Evolutionary conservation across 2,113 vertebrate genomes (phyloP).

Genomic region (Lampris incognitus): DNA sequence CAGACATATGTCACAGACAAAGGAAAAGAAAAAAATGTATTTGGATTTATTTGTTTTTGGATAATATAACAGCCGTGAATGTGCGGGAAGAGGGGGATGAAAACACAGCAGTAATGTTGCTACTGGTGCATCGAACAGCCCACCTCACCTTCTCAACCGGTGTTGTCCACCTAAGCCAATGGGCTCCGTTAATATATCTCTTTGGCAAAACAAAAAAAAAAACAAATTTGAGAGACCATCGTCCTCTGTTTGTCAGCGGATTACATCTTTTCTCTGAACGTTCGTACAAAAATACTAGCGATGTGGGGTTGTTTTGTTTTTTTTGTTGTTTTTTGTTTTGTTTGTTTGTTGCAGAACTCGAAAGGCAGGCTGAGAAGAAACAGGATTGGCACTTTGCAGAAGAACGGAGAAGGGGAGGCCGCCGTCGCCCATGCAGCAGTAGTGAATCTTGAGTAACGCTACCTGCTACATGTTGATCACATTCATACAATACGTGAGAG

Average conservation of each 20-base stretch:
- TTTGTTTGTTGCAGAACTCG: conserved; percentile 60
- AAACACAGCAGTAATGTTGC: conserved; percentile 68
- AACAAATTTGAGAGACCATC: conserved; percentile 49
- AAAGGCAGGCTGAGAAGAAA: conserved; percentile 66
- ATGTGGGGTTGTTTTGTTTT: not conserved
- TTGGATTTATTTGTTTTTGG: conserved; percentile 78
- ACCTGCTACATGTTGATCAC: conserved; percentile 73
- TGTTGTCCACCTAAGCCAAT: conserved; percentile 58
- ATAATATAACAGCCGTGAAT: conserved; percentile 77
- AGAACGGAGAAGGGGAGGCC: conserved; percentile 49
- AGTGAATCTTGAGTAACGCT: conserved; percentile 71
- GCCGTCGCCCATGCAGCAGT: conserved; percentile 71
- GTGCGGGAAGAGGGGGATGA: conserved; percentile 49
- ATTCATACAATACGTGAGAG: conserved; percentile 70
- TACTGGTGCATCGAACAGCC: conserved; percentile 68
- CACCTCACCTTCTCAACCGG: conserved; percentile 62
- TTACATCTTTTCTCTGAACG: conserved; percentile 45
- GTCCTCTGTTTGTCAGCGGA: conserved; percentile 33
- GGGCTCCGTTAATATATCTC: conserved; percentile 58
- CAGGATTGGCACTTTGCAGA: conserved; percentile 69
- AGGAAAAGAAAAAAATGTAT: conserved; percentile 65
- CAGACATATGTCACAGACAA: conserved; percentile 47
- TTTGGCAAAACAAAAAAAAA: conserved; percentile 62
- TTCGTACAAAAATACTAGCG: conserved; percentile 73
- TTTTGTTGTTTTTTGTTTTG: not conserved